phyloP scores from a whole-genome alignment of 2,888 invertebrate genomes.

The Dryadula phaetusa region DNA sequence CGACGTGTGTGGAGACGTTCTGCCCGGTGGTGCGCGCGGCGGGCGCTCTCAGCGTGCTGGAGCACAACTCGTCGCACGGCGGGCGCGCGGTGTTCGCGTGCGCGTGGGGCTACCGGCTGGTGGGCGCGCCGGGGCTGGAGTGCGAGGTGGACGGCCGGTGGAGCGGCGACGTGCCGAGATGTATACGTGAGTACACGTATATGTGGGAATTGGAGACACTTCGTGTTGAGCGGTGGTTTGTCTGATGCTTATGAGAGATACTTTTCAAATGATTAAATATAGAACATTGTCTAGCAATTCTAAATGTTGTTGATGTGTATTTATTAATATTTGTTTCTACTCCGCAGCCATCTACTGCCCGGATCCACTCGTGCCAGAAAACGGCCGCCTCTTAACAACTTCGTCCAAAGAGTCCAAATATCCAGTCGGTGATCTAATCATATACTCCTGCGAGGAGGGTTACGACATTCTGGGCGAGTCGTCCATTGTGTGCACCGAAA shows the following conservation, averaged over 20 bases:
- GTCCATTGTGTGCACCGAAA: constrained; percentile 93
- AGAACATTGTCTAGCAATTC: neutral
- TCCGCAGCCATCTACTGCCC: constrained; percentile 91
- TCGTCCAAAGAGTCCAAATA: constrained; percentile 83
- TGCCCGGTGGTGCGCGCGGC: constrained; percentile 88
- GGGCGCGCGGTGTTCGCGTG: constrained; percentile 93
- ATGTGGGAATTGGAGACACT: too few relatives aligned
- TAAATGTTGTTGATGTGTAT: too few relatives aligned
- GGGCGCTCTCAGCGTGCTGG: constrained; percentile 89
- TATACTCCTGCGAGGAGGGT: constrained; percentile 84
- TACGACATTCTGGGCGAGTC: constrained; percentile 87
- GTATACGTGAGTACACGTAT: constrained; percentile 87
- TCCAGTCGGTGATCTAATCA: constrained; percentile 91
- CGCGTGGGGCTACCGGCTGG: constrained; percentile 92
- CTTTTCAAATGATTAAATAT: too few relatives aligned
- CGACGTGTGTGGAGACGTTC: constrained; percentile 90
- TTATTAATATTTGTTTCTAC: constrained; percentile 4
- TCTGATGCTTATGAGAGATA: too few relatives aligned
- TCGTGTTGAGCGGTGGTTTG: too few relatives aligned
- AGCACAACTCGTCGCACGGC: constrained; percentile 92
- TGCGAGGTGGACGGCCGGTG: constrained; percentile 92
- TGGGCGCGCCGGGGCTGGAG: constrained; percentile 90
- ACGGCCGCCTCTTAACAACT: constrained; percentile 82
- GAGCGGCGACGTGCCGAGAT: constrained; percentile 91
- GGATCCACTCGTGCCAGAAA: constrained; percentile 88